A percentile compares a stretch with the other conserved stretches of the same genome.
phyloP scores from a whole-genome alignment of 2,113 vertebrate species.

The Casuarius casuarius region DNA sequence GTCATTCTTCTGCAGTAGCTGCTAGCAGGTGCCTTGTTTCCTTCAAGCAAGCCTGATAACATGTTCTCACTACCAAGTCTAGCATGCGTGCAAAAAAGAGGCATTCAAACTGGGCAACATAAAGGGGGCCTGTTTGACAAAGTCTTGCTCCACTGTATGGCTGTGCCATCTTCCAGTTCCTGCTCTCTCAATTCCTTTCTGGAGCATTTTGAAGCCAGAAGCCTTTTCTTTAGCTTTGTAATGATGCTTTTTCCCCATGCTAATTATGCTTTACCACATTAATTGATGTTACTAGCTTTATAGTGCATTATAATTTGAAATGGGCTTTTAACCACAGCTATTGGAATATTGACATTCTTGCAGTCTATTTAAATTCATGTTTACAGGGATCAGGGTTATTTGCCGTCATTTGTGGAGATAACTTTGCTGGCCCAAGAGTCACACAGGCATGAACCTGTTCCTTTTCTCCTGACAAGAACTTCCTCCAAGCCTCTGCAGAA shows the following conservation, averaged over 20 bases:
- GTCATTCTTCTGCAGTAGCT: background rate
- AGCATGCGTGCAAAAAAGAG: background rate
- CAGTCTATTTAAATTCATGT: background rate
- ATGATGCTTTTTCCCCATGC: background rate
- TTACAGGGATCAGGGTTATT: background rate
- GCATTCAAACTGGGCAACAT: background rate
- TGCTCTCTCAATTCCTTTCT: background rate
- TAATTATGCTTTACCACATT: background rate
- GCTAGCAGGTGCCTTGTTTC: background rate
- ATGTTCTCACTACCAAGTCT: background rate
- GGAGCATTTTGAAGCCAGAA: background rate
- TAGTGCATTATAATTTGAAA: background rate
- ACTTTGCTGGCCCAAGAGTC: background rate
- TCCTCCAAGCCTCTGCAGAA: background rate
- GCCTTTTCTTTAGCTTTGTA: background rate
- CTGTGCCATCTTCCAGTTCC: background rate
- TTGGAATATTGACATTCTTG: background rate
- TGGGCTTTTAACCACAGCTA: constrained; percentile 36
- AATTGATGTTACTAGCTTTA: constrained; percentile 32
- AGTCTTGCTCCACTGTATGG: background rate
- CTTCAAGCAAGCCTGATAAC: background rate
- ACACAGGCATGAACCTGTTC: background rate
- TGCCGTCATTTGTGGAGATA: background rate
- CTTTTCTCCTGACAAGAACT: background rate
- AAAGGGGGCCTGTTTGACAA: background rate